Percentiles rank a stretch among this genome's conserved stretches.
phyloP scores from a whole-genome alignment of 2,888 invertebrate genomes.

The Marronus borbonicus region DNA sequence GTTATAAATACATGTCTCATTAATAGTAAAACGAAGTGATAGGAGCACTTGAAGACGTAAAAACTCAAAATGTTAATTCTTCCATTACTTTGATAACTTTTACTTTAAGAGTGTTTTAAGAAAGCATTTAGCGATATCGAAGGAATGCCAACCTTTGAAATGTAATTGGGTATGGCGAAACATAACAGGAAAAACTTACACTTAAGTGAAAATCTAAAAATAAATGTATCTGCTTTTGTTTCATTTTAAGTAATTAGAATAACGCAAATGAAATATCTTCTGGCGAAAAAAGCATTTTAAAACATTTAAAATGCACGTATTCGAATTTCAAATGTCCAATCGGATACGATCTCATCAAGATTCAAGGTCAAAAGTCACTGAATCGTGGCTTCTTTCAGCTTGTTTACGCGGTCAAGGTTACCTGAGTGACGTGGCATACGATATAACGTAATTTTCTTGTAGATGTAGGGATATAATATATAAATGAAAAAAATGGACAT shows the following conservation, averaged over 20 bases:
- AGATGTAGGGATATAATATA: neutral
- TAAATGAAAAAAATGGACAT: neutral
- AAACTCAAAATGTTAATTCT: neutral
- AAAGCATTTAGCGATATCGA: neutral
- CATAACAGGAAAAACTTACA: neutral
- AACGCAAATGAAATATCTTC: neutral
- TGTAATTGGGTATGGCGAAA: neutral
- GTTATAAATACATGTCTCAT: too few relatives aligned
- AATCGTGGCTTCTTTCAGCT: slow-evolving; percentile 24
- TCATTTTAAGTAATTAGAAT: neutral
- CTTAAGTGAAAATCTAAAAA: neutral
- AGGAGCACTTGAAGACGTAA: neutral
- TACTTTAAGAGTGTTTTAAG: neutral
- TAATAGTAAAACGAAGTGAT: neutral
- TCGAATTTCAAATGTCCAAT: neutral
- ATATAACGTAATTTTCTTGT: neutral
- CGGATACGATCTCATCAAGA: neutral
- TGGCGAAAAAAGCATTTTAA: neutral
- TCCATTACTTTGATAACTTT: neutral
- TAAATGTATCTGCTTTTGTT: neutral
- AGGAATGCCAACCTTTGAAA: neutral
- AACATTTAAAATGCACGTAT: neutral
- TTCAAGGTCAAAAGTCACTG: slow-evolving; percentile 31
- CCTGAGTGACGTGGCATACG: neutral
- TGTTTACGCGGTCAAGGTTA: slow-evolving; percentile 30